Percentiles rank a stretch among this genome's conserved stretches.
phyloP scores from a whole-genome alignment of 2,888 invertebrate species.

The Masnerella sp. region DNA sequence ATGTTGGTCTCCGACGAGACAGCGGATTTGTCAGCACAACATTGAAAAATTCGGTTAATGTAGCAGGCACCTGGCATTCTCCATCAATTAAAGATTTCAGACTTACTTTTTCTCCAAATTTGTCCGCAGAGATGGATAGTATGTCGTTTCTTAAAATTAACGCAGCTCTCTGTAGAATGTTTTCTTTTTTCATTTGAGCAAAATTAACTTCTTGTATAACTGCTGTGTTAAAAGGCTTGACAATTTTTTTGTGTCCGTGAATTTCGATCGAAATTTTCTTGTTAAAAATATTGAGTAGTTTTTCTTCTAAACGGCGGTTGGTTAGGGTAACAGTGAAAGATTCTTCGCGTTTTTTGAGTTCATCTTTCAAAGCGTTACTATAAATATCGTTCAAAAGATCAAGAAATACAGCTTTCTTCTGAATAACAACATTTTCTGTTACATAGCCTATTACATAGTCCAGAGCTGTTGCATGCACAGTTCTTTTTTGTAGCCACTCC shows the following conservation, averaged over 20 bases:
- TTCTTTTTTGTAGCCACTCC: constrained; percentile 12
- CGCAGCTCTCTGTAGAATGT: constrained; percentile 16
- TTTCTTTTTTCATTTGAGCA: background rate
- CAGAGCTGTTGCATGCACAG: constrained; percentile 7
- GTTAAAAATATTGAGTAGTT: constrained; percentile 1
- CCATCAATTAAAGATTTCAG: background rate
- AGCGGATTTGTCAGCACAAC: background rate
- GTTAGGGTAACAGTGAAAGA: background rate
- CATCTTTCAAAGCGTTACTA: background rate
- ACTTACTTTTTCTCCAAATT: background rate
- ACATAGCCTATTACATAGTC: constrained; percentile 9
- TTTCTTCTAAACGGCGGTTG: constrained; percentile 21
- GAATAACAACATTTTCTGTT: constrained; percentile 1
- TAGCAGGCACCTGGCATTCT: constrained; percentile 6
- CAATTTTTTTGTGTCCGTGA: constrained; percentile 23
- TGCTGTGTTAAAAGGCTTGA: constrained; percentile 23
- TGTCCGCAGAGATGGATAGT: background rate
- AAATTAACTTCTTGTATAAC: background rate
- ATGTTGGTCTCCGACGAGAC: background rate
- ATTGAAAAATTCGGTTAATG: background rate
- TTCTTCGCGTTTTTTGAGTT: constrained; percentile 9
- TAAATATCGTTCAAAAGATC: constrained; percentile 19
- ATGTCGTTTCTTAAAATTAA: constrained; percentile 1
- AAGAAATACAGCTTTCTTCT: constrained; percentile 6
- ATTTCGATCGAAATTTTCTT: constrained; percentile 17